Evolutionary conservation across 2,113 vertebrate genomes (phyloP).

Genomic region (Pandion haliaetus): DNA sequence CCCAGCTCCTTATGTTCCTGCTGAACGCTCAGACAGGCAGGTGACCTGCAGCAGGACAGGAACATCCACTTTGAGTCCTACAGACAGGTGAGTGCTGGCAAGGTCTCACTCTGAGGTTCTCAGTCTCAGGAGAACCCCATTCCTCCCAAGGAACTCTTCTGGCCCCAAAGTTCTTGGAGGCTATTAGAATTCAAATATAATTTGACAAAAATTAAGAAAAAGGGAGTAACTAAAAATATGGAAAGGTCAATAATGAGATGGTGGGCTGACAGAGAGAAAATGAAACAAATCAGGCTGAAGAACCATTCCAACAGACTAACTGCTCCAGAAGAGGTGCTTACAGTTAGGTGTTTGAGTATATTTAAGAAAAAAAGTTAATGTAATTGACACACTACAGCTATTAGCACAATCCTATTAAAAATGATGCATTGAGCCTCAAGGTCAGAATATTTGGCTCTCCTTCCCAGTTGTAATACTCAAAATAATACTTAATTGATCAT

Average conservation of each 20-base stretch:
- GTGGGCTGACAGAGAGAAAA: not conserved
- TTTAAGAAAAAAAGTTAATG: not conserved
- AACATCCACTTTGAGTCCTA: not conserved
- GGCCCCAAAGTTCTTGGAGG: not conserved
- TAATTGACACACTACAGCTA: not conserved
- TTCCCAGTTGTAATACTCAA: not conserved
- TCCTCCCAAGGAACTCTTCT: not conserved
- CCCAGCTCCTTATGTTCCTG: not conserved
- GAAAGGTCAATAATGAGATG: not conserved
- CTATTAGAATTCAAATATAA: not conserved
- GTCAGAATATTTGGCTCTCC: not conserved
- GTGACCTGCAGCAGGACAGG: not conserved
- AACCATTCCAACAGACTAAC: not conserved
- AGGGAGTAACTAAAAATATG: not conserved
- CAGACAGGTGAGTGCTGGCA: not conserved
- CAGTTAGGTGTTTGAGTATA: not conserved
- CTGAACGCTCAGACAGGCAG: not conserved
- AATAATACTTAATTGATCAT: not conserved
- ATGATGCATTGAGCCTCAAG: not conserved
- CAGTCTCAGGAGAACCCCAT: not conserved
- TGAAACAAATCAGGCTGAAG: not conserved
- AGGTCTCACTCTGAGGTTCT: not conserved
- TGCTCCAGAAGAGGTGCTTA: not conserved
- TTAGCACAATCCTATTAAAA: not conserved
- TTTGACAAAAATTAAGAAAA: not conserved